These are phyloP conservation scores for Channa argus DNA, from an alignment of 2,113 vertebrate genomes.

Conservation along the genomic window DNA sequence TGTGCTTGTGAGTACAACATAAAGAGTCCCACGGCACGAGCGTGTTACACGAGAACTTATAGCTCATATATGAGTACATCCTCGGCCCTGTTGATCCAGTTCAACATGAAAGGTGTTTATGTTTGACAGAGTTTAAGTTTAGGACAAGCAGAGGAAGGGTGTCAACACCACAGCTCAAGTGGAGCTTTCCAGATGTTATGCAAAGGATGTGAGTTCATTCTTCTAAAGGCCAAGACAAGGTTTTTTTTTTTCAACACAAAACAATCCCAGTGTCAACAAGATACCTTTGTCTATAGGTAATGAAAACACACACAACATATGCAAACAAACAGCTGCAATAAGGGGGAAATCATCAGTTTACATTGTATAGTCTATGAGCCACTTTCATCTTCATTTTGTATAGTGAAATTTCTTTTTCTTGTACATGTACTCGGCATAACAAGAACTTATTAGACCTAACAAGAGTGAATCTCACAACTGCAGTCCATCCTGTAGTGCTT, in stretches of 20 bases:
- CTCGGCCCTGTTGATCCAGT: constrained; percentile 10
- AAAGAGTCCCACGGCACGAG: too few species aligned
- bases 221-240: constrained; percentile 48
- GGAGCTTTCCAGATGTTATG: constrained; percentile 83
- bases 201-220: constrained; percentile 80
- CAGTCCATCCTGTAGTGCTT: neutral
- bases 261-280: constrained; percentile 61
- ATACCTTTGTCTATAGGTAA: constrained; percentile 37
- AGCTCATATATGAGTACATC: constrained; percentile 11
- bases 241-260: constrained; percentile 56
- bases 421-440: neutral
- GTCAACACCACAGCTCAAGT: constrained; percentile 64
- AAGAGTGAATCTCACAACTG: neutral
- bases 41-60: neutral
- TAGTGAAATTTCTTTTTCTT: neutral
- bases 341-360: neutral
- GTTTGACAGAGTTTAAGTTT: constrained; percentile 42
- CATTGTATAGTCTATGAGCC: neutral
- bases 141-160: constrained; percentile 78
- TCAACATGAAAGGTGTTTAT: constrained; percentile 45
- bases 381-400: neutral
- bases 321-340: neutral
- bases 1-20: too few species aligned
- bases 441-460: too few species aligned
- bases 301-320: constrained; percentile 2